Percentiles rank a stretch among this genome's conserved stretches.
Evolutionary conservation across 2,113 vertebrate species (phyloP).

Genomic region (Nanorana parkeri): DNA sequence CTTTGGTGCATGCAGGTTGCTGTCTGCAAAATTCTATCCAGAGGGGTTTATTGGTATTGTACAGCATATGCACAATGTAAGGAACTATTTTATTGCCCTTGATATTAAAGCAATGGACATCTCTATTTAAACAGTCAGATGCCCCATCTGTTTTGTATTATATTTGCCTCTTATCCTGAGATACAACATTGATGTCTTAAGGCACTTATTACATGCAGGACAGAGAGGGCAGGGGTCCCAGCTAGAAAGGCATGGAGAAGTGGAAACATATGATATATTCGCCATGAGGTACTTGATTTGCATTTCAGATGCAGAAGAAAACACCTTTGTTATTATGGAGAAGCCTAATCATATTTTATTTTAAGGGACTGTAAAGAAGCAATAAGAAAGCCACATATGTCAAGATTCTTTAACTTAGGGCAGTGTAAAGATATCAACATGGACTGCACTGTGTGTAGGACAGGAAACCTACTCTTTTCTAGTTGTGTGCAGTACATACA

Average conservation of each 20-base stretch:
- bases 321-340: background rate
- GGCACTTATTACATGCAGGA: conserved; percentile 1
- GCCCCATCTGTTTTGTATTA: conserved; percentile 24
- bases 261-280: conserved; percentile 12
- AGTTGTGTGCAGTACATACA: too few relatives aligned
- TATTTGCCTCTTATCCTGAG: background rate
- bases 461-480: too few relatives aligned
- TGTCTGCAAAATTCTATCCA: conserved; percentile 25
- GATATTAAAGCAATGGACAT: background rate
- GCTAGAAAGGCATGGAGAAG: conserved; percentile 1
- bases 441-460: too few relatives aligned
- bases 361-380: too few relatives aligned
- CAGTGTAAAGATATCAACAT: too few relatives aligned
- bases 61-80: background rate
- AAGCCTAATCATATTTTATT: too few relatives aligned
- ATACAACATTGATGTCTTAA: conserved; percentile 27
- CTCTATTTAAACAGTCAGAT: conserved; percentile 27
- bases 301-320: background rate
- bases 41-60: background rate
- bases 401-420: too few relatives aligned
- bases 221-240: background rate
- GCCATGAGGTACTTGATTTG: background rate
- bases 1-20: background rate
- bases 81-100: conserved; percentile 34
- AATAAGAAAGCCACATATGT: too few relatives aligned